These are phyloP conservation scores for Cherax quadricarinatus DNA, from an alignment of 1,140 invertebrate species.

Conservation along the genomic window DNA sequence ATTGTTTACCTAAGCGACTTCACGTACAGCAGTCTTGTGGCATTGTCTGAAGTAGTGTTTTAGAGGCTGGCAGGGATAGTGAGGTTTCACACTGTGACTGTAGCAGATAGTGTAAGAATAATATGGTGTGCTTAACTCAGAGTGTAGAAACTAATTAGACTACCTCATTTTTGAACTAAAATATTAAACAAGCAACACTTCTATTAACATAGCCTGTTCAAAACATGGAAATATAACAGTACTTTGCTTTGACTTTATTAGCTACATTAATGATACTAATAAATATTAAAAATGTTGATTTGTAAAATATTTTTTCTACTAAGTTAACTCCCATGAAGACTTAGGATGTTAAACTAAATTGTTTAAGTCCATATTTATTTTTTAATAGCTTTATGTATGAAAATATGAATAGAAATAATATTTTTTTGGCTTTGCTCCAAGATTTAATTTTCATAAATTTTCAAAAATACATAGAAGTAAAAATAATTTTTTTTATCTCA, in stretches of 20 bases:
- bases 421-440: too few species aligned
- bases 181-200: neutral
- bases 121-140: neutral
- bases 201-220: too few species aligned
- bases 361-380: too few species aligned
- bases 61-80: neutral
- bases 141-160: neutral
- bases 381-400: too few species aligned
- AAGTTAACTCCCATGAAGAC: neutral
- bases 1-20: neutral
- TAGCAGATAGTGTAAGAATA: constrained; percentile 1
- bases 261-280: neutral
- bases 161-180: neutral
- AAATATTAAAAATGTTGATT: neutral
- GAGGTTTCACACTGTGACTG: neutral
- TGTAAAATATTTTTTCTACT: neutral
- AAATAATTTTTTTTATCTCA: too few species aligned
- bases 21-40: neutral
- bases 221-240: too few species aligned
- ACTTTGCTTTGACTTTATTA: neutral
- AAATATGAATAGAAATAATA: too few species aligned
- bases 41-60: neutral
- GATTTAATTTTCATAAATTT: too few species aligned
- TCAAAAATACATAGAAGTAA: too few species aligned
- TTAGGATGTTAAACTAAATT: neutral